Evolutionary conservation across 2,797 vertebrate species (phyloP), one percentile per base, ranked within the genome.

Genomic region (Chrosomus eos): DNA sequence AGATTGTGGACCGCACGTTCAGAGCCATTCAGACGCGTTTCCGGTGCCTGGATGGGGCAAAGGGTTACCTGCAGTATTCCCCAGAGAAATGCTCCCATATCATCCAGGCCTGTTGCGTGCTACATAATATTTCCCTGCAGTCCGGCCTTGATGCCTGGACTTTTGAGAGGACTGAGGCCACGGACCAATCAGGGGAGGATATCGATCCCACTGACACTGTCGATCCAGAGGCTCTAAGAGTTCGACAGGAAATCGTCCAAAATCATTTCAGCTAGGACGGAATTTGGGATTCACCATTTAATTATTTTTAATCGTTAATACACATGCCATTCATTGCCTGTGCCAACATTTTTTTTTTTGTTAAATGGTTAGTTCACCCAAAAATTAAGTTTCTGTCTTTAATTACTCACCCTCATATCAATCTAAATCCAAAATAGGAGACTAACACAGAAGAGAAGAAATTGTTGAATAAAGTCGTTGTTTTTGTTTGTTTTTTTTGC

Each of bases 61-160:
- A 96, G 89, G 97, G 97, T 83, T 97, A 97, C 6, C 88, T 99
- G 28, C 95, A 99, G 92, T 99, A 99, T 86, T 98, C 97, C 23
- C 98, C 97, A 1, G 97, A 98, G 89, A 98, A 97, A 90, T 98
- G 97, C 86, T 96, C 97, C 0, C 95, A 97, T 91, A 99, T 99
- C 82, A 93, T 99, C 86, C 91, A 97, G 90, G 98, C 98, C 73
- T 99, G 98, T 88, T 99, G 98, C 0, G 97, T 99, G 51, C 96
- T 99, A 45, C 98, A 99, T 89, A 99, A 99, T 74, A 96, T 97
- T 87, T 97, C 97, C 1, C 92, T 99, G 83, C 95, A 98, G 76
- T 97, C 96, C 0, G 97, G 97, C 53, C 91, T 99, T 87, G 97
- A 98, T 0, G 95, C 98, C 83, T 98, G 97, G 97, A 97, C 96